Conservation (phyloP, 2,888 invertebrate genomes). For the Eupeodes luniger region DNA sequence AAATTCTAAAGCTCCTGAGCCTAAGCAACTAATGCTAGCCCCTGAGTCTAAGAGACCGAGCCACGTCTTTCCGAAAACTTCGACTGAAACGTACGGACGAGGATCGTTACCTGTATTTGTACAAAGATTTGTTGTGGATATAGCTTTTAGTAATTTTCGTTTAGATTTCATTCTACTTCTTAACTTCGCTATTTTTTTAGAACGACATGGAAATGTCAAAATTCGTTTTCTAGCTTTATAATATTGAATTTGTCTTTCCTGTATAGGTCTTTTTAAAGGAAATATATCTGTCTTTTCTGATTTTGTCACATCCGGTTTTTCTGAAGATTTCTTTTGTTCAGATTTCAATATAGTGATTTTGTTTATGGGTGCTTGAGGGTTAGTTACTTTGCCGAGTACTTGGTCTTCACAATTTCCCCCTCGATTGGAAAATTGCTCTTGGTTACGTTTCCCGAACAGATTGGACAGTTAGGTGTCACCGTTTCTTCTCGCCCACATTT, state of each 20-base stretch:
- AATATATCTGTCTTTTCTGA: not conserved
- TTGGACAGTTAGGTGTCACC: not conserved
- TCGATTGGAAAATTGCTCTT: slow-evolving; percentile 13
- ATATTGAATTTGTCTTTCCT: not conserved
- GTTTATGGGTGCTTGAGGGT: not conserved
- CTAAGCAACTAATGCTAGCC: not conserved
- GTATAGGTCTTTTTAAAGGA: not conserved
- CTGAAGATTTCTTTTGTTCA: no score
- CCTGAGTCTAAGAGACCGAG: not conserved
- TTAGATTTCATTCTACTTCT: no score
- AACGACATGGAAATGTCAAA: not conserved
- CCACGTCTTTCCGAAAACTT: not conserved
- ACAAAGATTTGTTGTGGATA: no score
- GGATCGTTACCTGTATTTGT: no score
- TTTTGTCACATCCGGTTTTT: not conserved
- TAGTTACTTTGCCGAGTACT: not conserved
- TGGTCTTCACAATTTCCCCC: slow-evolving; percentile 3
- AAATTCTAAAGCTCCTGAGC: not conserved
- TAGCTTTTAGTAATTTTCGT: no score
- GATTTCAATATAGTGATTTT: not conserved
- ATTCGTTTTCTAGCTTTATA: not conserved
- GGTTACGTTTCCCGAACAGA: not conserved
- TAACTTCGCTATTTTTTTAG: not conserved
- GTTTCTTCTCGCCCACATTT: no score
- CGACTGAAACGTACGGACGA: no score